A percentile compares a stretch with the other conserved stretches of the same genome.
phyloP scores from a whole-genome alignment of 2,797 vertebrate species.

The Hoplostethus mediterraneus region DNA sequence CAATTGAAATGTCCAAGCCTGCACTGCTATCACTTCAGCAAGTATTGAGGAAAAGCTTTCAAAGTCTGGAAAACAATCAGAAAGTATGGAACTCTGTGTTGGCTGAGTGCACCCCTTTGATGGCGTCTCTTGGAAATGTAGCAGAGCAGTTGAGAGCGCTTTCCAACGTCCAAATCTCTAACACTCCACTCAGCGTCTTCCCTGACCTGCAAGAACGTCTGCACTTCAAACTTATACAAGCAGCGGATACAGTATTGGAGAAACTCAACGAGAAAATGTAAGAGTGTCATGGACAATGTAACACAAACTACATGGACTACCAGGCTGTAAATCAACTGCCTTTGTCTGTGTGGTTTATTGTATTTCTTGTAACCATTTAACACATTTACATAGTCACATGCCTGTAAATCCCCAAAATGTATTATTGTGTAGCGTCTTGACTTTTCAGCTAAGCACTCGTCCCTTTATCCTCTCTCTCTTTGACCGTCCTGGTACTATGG shows the following conservation, averaged over 20 bases:
- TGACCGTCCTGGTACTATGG: too few relatives aligned
- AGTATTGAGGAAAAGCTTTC: constrained; percentile 82
- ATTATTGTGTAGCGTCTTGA: background rate
- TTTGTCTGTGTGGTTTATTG: background rate
- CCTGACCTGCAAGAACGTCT: constrained; percentile 83
- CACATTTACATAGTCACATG: background rate
- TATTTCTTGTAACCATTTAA: background rate
- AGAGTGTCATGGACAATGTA: constrained; percentile 52
- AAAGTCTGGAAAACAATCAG: constrained; percentile 75
- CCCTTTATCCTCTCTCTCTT: too few relatives aligned
- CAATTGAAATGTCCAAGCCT: constrained; percentile 76
- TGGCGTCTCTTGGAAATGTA: constrained; percentile 86
- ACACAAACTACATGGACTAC: background rate
- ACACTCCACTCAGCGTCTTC: constrained; percentile 83
- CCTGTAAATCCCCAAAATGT: background rate
- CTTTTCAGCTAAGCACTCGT: background rate
- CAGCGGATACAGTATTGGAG: constrained; percentile 80
- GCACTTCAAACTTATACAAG: constrained; percentile 82
- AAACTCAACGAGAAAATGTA: constrained; percentile 86
- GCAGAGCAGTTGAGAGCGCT: constrained; percentile 85
- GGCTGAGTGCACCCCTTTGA: constrained; percentile 81
- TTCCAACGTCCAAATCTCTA: constrained; percentile 70
- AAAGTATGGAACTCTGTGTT: constrained; percentile 77
- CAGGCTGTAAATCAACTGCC: background rate
- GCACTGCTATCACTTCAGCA: constrained; percentile 73